Evolutionary conservation across 2,888 invertebrate species (phyloP).

Genomic region (Leptothorax acervorum): DNA sequence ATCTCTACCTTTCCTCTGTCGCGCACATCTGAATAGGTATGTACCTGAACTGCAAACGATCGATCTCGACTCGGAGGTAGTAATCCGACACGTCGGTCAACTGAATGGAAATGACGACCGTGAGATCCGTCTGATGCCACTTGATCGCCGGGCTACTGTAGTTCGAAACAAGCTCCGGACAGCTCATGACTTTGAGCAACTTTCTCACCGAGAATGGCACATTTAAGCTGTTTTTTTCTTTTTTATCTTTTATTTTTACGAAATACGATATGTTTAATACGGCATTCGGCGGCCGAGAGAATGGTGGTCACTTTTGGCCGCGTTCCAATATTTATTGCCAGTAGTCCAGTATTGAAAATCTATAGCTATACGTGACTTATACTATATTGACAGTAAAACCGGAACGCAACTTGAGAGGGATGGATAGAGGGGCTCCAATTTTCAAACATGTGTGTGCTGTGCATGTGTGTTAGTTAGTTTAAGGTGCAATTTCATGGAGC

Average conservation of each 20-base stretch:
- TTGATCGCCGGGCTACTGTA: conserved; percentile 75
- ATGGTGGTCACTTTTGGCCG: no score
- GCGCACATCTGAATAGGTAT: conserved; percentile 14
- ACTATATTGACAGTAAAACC: no score
- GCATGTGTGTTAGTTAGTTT: no score
- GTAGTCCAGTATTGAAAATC: no score
- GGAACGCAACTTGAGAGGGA: no score
- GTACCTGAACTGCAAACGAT: conserved; percentile 80
- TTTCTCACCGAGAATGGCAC: not conserved
- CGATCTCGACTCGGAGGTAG: conserved; percentile 74
- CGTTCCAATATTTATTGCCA: no score
- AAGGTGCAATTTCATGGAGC: no score
- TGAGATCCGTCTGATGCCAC: conserved; percentile 81
- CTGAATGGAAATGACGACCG: conserved; percentile 77
- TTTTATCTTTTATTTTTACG: not conserved
- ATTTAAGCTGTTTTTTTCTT: not conserved
- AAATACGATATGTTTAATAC: no score
- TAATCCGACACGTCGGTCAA: conserved; percentile 79
- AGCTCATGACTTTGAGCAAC: conserved; percentile 42
- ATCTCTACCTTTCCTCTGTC: not conserved
- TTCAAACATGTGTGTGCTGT: no score
- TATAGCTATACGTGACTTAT: no score
- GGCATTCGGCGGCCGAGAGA: no score
- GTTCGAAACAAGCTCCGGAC: conserved; percentile 56
- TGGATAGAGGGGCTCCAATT: no score